A percentile compares a stretch with the other conserved stretches of the same genome.
Conservation (phyloP, 2,888 invertebrate genomes). For the Morinoia aosen region DNA sequence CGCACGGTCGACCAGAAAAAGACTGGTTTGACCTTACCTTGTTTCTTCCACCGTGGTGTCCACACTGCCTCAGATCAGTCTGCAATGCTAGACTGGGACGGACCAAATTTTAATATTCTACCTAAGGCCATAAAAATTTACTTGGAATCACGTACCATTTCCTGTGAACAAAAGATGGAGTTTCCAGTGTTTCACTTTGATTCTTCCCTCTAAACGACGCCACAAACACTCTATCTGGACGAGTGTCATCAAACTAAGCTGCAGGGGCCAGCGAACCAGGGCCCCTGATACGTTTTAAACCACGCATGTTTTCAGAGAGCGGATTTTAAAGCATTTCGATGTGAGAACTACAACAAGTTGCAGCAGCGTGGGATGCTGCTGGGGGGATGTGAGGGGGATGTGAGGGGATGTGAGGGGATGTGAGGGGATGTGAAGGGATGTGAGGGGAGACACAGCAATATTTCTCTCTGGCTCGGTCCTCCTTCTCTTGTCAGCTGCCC, state of each 20-base stretch:
- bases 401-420: neutral
- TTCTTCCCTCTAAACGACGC: neutral
- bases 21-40: no score
- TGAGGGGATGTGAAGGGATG: neutral
- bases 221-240: neutral
- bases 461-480: neutral
- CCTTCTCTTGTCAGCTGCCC: neutral
- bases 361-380: neutral
- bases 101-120: neutral
- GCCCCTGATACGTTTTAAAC: neutral
- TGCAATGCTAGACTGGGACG: neutral
- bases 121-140: neutral
- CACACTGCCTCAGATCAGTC: neutral
- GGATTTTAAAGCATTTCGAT: conserved; percentile 18
- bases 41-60: no score
- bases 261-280: neutral
- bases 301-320: neutral
- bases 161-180: neutral
- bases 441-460: conserved; percentile 6
- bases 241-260: neutral
- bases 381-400: neutral
- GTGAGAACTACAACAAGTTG: conserved; percentile 20
- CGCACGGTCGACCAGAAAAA: no score
- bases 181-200: neutral
- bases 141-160: no score